Evolutionary conservation across 1,140 invertebrate genomes (phyloP).

Genomic region (Temnothorax curvispinosus): DNA sequence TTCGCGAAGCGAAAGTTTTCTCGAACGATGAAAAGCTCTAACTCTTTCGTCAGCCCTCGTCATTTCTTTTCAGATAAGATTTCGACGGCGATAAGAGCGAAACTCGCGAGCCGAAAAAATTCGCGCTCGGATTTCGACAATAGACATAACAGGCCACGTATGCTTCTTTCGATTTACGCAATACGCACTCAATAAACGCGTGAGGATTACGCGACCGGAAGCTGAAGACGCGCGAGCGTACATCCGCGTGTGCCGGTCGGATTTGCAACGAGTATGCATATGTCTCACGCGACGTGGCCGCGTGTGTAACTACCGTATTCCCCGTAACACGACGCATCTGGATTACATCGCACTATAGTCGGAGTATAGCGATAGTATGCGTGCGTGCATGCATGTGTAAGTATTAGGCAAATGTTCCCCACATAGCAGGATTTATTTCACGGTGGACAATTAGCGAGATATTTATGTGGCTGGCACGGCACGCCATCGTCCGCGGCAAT

Average conservation of each 20-base stretch:
- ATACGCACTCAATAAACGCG: constrained; percentile 23
- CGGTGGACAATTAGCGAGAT: constrained; percentile 72
- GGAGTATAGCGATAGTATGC: neutral
- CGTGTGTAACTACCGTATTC: constrained; percentile 3
- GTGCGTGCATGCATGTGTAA: neutral
- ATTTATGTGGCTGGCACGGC: constrained; percentile 71
- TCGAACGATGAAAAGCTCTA: no score
- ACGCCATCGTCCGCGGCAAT: constrained; percentile 46
- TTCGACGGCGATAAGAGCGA: no score
- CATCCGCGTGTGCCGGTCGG: neutral
- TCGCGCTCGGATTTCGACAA: no score
- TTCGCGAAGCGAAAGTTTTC: no score
- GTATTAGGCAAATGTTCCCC: constrained; percentile 63
- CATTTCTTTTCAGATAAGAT: no score
- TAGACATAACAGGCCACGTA: neutral
- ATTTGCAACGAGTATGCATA: constrained; percentile 31
- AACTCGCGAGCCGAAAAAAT: no score
- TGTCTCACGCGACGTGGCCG: constrained; percentile 12
- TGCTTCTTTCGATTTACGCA: constrained; percentile 31
- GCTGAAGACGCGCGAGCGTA: neutral
- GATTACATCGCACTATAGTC: constrained; percentile 5
- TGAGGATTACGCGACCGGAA: neutral
- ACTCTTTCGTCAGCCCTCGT: no score
- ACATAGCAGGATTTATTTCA: constrained; percentile 72
- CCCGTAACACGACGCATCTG: constrained; percentile 8